Percentiles rank a stretch among this genome's conserved stretches.
Evolutionary conservation across 2,113 vertebrate genomes (phyloP).

Genomic region (Ifrita kowaldi): DNA sequence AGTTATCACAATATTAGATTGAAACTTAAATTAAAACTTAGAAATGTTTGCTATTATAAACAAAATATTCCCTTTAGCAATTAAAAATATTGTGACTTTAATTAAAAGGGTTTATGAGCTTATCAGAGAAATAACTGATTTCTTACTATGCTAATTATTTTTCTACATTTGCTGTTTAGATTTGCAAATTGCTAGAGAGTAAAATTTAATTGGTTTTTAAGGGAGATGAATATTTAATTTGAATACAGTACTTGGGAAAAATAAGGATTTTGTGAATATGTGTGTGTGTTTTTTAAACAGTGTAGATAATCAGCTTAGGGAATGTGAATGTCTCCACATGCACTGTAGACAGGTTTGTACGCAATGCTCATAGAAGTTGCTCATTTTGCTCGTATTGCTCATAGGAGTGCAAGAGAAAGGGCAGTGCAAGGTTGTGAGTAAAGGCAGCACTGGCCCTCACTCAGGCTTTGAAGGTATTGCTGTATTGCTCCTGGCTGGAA

Average conservation of each 20-base stretch:
- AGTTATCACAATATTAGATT: slow-evolving; percentile 32
- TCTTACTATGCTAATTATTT: slow-evolving; percentile 58
- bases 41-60: slow-evolving; percentile 44
- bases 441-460: not conserved
- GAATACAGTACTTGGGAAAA: slow-evolving; percentile 23
- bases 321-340: not conserved
- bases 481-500: not conserved
- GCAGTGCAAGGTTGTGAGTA: not conserved
- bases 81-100: slow-evolving; percentile 56
- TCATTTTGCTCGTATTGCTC: not conserved
- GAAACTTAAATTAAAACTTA: slow-evolving; percentile 59
- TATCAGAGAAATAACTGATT: slow-evolving; percentile 62
- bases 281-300: not conserved
- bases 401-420: not conserved
- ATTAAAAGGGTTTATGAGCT: slow-evolving; percentile 64
- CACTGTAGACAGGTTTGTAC: not conserved
- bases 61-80: slow-evolving; percentile 59
- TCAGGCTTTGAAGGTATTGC: not conserved
- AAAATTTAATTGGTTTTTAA: slow-evolving; percentile 66
- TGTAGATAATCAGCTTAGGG: not conserved
- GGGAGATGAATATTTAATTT: slow-evolving; percentile 62
- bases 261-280: not conserved
- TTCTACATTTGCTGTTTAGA: slow-evolving; percentile 53
- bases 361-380: not conserved
- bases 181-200: slow-evolving; percentile 58